These are phyloP conservation scores for Drosophila melanica DNA, from an alignment of 1,140 invertebrate genomes.

Conservation along the genomic window DNA sequence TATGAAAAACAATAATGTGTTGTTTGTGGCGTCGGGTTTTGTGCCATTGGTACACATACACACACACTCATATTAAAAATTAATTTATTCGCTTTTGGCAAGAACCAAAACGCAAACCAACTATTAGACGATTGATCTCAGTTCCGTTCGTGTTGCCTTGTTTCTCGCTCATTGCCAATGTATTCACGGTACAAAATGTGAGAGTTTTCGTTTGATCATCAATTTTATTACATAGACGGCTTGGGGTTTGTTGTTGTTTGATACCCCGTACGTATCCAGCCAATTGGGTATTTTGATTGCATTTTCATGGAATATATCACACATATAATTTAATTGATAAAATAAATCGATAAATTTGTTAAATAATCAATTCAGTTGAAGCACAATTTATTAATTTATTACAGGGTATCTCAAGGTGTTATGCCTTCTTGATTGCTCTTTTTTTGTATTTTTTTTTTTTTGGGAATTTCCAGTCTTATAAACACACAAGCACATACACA, in stretches of 20 bases:
- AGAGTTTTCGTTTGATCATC: slow-evolving; percentile 82
- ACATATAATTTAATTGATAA: no score
- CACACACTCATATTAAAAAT: slow-evolving; percentile 79
- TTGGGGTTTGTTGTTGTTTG: slow-evolving; percentile 54
- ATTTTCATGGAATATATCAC: no score
- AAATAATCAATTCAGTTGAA: no score
- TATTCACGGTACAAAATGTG: slow-evolving; percentile 51
- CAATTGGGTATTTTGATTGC: not conserved
- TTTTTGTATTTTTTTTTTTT: slow-evolving; percentile 9
- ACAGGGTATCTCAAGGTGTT: slow-evolving; percentile 9
- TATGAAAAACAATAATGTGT: slow-evolving; percentile 52
- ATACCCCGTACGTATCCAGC: slow-evolving; percentile 1
- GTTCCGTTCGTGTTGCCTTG: slow-evolving; percentile 58
- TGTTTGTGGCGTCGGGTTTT: slow-evolving; percentile 16
- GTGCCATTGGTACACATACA: slow-evolving; percentile 19
- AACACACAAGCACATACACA: slow-evolving; percentile 39
- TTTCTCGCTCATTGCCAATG: slow-evolving; percentile 20
- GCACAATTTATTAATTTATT: not conserved
- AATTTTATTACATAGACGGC: slow-evolving; percentile 67
- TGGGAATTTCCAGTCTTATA: slow-evolving; percentile 62
- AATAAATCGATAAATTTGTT: no score
- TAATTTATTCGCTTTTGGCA: slow-evolving; percentile 73
- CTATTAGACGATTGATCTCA: slow-evolving; percentile 69
- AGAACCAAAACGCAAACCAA: slow-evolving; percentile 24
- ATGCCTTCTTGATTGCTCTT: not conserved